These are phyloP conservation scores for Brachyhypopomus occidentalis DNA, from an alignment of 2,113 vertebrate species.

Conservation along the genomic window DNA sequence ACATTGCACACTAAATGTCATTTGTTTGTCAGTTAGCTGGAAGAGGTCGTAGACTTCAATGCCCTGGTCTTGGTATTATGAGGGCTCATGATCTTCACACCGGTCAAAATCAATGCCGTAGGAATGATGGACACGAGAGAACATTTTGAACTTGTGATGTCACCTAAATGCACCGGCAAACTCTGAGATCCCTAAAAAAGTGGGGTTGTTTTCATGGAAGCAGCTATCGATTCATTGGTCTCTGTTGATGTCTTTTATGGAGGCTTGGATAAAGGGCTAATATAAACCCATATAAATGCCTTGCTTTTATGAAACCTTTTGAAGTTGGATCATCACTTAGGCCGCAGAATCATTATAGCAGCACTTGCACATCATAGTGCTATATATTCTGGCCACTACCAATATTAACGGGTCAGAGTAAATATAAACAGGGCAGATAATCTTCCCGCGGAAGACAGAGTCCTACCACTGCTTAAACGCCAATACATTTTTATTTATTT, in stretches of 20 bases:
- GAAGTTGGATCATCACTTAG: background rate
- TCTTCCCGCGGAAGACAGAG: background rate
- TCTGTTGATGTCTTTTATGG: conserved; percentile 1
- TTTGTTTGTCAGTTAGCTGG: too few species aligned
- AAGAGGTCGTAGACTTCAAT: too few species aligned
- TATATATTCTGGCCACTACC: background rate
- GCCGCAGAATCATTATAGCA: background rate
- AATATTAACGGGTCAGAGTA: conserved; percentile 12
- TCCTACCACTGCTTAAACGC: background rate
- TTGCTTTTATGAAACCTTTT: conserved; percentile 4
- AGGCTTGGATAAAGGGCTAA: background rate
- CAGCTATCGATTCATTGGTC: background rate
- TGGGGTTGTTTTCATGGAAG: background rate
- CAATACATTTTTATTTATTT: background rate
- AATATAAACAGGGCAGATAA: background rate
- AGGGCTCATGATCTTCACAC: too few species aligned
- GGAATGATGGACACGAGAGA: background rate
- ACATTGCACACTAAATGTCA: too few species aligned
- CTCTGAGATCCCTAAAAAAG: background rate
- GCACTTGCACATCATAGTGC: background rate
- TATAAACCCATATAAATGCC: background rate
- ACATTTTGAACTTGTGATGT: background rate
- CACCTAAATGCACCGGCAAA: background rate
- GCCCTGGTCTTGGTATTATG: too few species aligned
- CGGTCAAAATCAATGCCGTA: background rate